Percentiles rank a stretch among this genome's conserved stretches.
These are phyloP conservation scores for Neuroscelio doddi DNA, from an alignment of 2,888 invertebrate genomes.

Conservation along the genomic window DNA sequence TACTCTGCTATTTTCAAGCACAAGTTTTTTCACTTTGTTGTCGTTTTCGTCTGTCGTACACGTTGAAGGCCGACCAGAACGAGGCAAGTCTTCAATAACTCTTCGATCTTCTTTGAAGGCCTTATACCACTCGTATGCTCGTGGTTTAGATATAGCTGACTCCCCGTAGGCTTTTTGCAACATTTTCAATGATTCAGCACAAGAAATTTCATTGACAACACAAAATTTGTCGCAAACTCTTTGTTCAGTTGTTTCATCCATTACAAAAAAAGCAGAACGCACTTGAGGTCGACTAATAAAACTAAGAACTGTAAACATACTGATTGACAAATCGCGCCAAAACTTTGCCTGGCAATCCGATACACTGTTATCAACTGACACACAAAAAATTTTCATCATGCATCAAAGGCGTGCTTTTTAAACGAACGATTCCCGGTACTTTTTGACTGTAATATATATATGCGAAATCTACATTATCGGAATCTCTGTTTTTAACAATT, in stretches of 20 bases:
- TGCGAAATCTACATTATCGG: no score
- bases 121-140: constrained; percentile 12
- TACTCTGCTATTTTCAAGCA: no score
- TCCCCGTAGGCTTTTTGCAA: no score
- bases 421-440: no score
- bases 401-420: no score
- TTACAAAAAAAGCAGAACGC: constrained; percentile 8
- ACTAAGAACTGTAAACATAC: constrained; percentile 3
- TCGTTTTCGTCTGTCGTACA: constrained; percentile 48
- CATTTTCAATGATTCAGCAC: no score
- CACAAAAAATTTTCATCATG: no score
- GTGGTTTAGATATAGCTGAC: constrained; percentile 38
- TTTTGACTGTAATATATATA: no score
- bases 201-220: constrained; percentile 35
- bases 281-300: constrained; percentile 7
- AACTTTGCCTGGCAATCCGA: no score
- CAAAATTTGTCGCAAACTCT: constrained; percentile 39
- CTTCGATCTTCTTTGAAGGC: constrained; percentile 16
- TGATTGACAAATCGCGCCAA: constrained; percentile 1
- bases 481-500: no score
- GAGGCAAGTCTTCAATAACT: constrained; percentile 24
- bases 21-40: no score
- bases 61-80: constrained; percentile 36
- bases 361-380: no score
- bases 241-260: constrained; percentile 25